Base-by-base conservation (phyloP, 2,797 vertebrate genomes). In the Paedocypris micromegethes region DNA sequence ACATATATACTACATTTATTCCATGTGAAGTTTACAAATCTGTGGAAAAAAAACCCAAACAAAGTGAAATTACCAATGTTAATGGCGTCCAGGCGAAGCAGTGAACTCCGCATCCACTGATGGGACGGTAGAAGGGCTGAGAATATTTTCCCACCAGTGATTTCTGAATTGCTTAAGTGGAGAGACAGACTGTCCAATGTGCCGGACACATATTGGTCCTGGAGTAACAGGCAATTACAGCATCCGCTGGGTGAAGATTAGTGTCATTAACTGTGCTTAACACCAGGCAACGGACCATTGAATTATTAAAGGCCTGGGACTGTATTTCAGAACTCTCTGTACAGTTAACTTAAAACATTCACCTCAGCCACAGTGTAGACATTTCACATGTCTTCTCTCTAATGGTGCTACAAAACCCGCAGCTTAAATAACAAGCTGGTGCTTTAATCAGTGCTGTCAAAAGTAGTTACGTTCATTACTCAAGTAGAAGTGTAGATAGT, bases 271-370 rank as follows among this genome's bases (percentile, higher is more conserved):
- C 48, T 47, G 66, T 70, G 62, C 68, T 70, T 76, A 76, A 72
- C 66, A 75, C 64, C 66, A 66, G 71, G 66, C 72, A 72, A 74
- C 37, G 44, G 43, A 68, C 54, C 70, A 55, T 73, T 76, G 68
- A 75, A 70, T 73, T 72, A 77, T 77, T 75, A 72, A 79, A 75
- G 68, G 58, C 70, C 40, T 57, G 51, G 67, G 68, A 68, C 23
- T 23, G 23, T 23, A 23, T 23, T 49, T 76, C n/a, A 46, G 51
- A 54, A 64, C 57, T 23, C 23, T 23, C 23, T 23, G 23, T 23
- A 23, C 23, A 23, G 23, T 23, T 23, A 23, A 23, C 23, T 23
- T 23, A 23, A 23, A 23, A 23, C 23, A 23, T 23, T 23, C 23
- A 23, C 23, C 23, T 23, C 23, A 23, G 23, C 23, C 1, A 23